Conservation (phyloP, 2,113 vertebrate species). For the Apus apus region DNA sequence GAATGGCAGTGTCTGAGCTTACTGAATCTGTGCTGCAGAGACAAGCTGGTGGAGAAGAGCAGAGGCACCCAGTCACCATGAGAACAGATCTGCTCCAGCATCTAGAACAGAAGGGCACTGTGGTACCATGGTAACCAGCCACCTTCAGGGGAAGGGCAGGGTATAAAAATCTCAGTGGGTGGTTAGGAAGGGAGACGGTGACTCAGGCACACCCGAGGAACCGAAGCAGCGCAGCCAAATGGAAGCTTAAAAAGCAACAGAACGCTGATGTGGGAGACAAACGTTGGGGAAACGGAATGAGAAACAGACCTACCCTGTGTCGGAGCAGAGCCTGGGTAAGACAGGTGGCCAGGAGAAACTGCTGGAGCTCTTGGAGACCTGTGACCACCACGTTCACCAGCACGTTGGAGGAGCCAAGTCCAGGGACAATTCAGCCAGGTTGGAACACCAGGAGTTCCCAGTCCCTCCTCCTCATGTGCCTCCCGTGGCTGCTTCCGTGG, state of each 20-base stretch:
- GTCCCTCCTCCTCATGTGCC: neutral
- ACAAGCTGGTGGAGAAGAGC: neutral
- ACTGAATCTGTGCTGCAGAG: neutral
- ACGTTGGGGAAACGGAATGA: rapidly evolving
- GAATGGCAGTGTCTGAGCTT: neutral
- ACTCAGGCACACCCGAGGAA: conserved; percentile 3
- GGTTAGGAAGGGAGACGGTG: conserved; percentile 39
- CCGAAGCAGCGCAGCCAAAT: neutral
- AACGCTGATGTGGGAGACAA: neutral
- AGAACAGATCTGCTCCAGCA: conserved; percentile 53
- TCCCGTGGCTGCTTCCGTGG: neutral
- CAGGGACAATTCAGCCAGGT: neutral
- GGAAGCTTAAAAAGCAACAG: neutral
- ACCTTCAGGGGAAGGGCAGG: conserved; percentile 47
- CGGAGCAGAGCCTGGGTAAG: neutral
- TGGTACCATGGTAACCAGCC: conserved; percentile 63
- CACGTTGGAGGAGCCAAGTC: neutral
- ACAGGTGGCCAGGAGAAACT: rapidly evolving
- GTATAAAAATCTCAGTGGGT: conserved; percentile 21
- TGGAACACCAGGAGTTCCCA: neutral
- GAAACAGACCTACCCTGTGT: conserved; percentile 29
- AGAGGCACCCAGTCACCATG: conserved; percentile 51
- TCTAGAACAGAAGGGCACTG: conserved; percentile 59
- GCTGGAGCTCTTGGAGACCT: neutral
- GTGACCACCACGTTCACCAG: neutral